Evolutionary conservation across 2,113 vertebrate species (phyloP).

Genomic region (Stegostoma tigrinum): DNA sequence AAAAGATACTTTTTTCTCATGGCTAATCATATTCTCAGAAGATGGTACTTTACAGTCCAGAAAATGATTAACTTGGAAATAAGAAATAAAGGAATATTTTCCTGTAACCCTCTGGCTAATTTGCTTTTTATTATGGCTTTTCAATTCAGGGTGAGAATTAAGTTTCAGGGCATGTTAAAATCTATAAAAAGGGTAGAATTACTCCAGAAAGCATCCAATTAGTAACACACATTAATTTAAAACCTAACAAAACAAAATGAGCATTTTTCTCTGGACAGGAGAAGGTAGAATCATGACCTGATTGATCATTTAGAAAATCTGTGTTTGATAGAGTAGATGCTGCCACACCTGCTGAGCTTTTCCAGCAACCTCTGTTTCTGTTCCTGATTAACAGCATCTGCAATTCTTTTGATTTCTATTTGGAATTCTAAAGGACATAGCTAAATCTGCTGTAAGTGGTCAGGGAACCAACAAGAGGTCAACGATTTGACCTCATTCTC

Average conservation of each 20-base stretch:
- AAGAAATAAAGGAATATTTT: slow-evolving; percentile 27
- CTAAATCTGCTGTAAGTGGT: too few species aligned
- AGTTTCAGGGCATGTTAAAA: not conserved
- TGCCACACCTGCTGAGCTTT: too few species aligned
- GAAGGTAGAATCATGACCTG: not conserved
- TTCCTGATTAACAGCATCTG: too few species aligned
- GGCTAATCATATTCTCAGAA: not conserved
- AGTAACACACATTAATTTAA: not conserved
- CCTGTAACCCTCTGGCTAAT: not conserved
- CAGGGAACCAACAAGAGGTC: too few species aligned
- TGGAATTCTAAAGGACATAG: too few species aligned
- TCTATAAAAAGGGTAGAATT: not conserved
- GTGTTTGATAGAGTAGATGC: not conserved
- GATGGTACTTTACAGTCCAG: not conserved
- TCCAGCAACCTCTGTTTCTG: too few species aligned
- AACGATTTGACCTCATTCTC: too few species aligned
- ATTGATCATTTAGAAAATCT: not conserved
- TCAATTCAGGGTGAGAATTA: not conserved
- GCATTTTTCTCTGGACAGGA: not conserved
- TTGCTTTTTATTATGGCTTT: not conserved
- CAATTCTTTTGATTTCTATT: too few species aligned
- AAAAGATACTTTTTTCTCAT: not conserved
- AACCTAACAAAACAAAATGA: not conserved
- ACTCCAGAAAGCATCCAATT: not conserved
- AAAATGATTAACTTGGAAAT: slow-evolving; percentile 11